A percentile compares a stretch with the other conserved stretches of the same genome.
phyloP scores from a whole-genome alignment of 2,888 invertebrate species.

The Frankliniella intonsa region DNA sequence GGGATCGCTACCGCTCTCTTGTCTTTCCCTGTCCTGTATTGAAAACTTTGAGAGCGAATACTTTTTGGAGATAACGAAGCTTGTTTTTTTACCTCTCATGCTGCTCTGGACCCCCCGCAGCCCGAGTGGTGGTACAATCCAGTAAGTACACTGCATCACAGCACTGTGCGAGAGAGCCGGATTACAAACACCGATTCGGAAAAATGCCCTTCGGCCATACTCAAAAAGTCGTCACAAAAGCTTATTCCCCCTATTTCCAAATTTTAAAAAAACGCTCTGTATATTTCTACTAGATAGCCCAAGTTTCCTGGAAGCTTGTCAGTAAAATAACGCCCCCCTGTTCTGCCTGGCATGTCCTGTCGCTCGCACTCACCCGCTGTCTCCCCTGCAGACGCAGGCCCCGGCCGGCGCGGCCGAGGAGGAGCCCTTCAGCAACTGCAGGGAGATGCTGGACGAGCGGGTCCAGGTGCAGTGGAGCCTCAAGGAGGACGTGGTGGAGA shows the following conservation, averaged over 20 bases:
- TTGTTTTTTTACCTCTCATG: conserved; percentile 23
- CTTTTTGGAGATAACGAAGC: conserved; percentile 21
- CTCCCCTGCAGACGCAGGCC: background rate
- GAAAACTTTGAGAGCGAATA: background rate
- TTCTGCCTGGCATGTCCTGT: background rate
- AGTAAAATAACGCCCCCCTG: background rate
- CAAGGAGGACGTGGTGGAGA: conserved; percentile 63
- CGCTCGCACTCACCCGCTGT: background rate
- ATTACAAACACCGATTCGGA: too few relatives aligned
- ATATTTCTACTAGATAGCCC: too few relatives aligned
- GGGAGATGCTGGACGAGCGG: conserved; percentile 74
- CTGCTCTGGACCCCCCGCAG: conserved; percentile 48
- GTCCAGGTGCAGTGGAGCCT: conserved; percentile 85
- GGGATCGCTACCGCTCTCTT: too few relatives aligned
- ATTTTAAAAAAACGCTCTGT: too few relatives aligned
- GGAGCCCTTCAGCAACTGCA: conserved; percentile 65
- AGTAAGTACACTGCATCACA: conserved; percentile 59
- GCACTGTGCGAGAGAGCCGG: too few relatives aligned
- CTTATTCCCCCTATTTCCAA: too few relatives aligned
- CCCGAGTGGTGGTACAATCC: conserved; percentile 92
- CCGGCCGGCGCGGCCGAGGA: conserved; percentile 44
- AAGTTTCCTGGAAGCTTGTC: too few relatives aligned
- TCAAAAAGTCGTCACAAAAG: too few relatives aligned
- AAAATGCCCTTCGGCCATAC: too few relatives aligned
- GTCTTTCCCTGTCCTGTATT: background rate